Evolutionary conservation across 1,140 invertebrate genomes (phyloP).

Genomic region (Calosoma granatense): DNA sequence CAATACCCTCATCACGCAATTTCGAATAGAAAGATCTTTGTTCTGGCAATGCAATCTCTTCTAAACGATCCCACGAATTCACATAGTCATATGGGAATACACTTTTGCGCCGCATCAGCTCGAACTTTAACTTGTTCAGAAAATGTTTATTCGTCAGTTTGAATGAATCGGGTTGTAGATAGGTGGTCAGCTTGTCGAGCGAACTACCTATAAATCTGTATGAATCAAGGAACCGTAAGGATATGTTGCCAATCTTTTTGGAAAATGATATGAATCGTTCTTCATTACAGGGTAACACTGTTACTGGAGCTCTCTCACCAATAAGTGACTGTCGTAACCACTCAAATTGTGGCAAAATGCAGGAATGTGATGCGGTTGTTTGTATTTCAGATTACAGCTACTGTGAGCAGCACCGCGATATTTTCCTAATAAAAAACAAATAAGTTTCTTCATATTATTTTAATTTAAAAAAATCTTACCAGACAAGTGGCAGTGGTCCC

Average conservation of each 20-base stretch:
- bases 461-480: background rate
- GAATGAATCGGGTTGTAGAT: background rate
- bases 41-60: conserved; percentile 25
- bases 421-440: background rate
- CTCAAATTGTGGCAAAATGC: background rate
- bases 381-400: background rate
- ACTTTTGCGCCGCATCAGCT: conserved; percentile 14
- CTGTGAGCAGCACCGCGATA: background rate
- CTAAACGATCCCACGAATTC: conserved; percentile 22
- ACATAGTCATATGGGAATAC: conserved; percentile 29
- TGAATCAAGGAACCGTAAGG: conserved; percentile 12
- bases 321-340: background rate
- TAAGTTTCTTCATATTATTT: background rate
- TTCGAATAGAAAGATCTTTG: conserved; percentile 32
- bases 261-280: conserved; percentile 9
- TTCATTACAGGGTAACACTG: background rate
- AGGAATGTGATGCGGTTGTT: background rate
- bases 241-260: background rate
- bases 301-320: background rate
- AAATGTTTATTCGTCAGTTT: conserved; percentile 12
- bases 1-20: conserved; percentile 25
- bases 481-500: background rate
- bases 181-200: background rate
- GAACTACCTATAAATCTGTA: conserved; percentile 9
- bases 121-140: conserved; percentile 5